Evolutionary conservation across 2,797 vertebrate genomes (phyloP).

Genomic region (Dipus sagitta): DNA sequence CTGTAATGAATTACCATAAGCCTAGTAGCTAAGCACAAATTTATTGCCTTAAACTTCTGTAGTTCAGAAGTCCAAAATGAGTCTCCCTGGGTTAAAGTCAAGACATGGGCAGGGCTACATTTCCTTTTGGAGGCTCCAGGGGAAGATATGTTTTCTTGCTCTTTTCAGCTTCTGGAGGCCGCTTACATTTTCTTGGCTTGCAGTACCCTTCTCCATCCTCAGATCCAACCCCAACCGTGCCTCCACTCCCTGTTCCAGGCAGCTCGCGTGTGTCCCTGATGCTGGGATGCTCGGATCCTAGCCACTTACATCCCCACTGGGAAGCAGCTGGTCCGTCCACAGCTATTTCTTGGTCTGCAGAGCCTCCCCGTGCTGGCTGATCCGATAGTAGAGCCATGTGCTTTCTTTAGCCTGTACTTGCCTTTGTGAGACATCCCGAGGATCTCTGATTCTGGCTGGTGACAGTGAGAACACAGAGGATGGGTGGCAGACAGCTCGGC

Average conservation of each 20-base stretch:
- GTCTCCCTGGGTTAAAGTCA: not conserved
- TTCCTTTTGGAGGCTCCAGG: not conserved
- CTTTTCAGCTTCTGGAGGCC: not conserved
- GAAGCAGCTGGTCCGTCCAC: conserved; percentile 91
- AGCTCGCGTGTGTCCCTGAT: not conserved
- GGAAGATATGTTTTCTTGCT: not conserved
- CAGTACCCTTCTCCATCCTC: not conserved
- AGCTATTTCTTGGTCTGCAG: conserved; percentile 93
- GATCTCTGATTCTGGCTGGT: conserved; percentile 96
- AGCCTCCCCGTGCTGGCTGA: conserved; percentile 92
- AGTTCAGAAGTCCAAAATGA: not conserved
- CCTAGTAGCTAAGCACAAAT: not conserved
- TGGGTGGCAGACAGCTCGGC: conserved; percentile 92
- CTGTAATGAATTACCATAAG: not conserved
- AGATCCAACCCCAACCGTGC: not conserved
- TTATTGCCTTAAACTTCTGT: not conserved
- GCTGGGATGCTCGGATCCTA: conserved; percentile 87
- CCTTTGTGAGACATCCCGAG: conserved; percentile 95
- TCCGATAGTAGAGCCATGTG: conserved; percentile 89
- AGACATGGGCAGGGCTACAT: not conserved
- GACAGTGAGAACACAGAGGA: conserved; percentile 93
- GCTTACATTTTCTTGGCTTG: not conserved
- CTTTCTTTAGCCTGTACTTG: conserved; percentile 96
- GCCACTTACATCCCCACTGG: conserved; percentile 91
- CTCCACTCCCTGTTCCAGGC: rapidly evolving